These are phyloP conservation scores for Phengaris alcon DNA, from an alignment of 2,888 invertebrate species.

Conservation along the genomic window DNA sequence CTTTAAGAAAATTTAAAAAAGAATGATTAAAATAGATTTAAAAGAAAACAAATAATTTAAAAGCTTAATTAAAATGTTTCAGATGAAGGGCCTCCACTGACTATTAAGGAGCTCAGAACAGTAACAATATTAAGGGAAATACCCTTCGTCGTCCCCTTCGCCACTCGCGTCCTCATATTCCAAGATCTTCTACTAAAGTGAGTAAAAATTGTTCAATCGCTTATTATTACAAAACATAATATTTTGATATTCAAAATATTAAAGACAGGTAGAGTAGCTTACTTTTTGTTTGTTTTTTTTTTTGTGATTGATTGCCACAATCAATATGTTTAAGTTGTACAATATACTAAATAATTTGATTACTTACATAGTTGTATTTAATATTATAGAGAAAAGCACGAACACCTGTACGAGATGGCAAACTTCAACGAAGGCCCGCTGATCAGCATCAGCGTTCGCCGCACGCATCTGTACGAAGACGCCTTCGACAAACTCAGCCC, in stretches of 20 bases:
- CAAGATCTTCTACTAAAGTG: conserved; percentile 82
- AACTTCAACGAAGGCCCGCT: conserved; percentile 87
- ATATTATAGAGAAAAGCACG: conserved; percentile 80
- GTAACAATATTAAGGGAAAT: conserved; percentile 93
- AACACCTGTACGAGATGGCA: conserved; percentile 86
- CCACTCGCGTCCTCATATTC: conserved; percentile 91
- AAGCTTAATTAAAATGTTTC: conserved; percentile 45
- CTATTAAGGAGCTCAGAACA: conserved; percentile 92
- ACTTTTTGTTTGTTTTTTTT: neutral
- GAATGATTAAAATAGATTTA: no score
- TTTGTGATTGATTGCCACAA: neutral
- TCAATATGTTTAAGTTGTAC: neutral
- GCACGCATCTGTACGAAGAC: conserved; percentile 98
- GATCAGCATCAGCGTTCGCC: conserved; percentile 87
- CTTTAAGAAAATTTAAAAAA: no score
- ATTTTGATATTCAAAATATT: no score
- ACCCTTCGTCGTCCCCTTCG: conserved; percentile 96
- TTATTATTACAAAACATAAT: neutral
- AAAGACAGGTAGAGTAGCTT: no score
- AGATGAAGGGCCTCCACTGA: conserved; percentile 90
- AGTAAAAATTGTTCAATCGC: conserved; percentile 27
- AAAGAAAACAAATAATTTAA: no score
- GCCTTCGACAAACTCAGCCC: conserved; percentile 95
- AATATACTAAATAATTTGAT: neutral
- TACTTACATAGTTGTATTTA: neutral